Evolutionary conservation across 2,113 vertebrate species (phyloP).

Genomic region (Euleptes europaea): DNA sequence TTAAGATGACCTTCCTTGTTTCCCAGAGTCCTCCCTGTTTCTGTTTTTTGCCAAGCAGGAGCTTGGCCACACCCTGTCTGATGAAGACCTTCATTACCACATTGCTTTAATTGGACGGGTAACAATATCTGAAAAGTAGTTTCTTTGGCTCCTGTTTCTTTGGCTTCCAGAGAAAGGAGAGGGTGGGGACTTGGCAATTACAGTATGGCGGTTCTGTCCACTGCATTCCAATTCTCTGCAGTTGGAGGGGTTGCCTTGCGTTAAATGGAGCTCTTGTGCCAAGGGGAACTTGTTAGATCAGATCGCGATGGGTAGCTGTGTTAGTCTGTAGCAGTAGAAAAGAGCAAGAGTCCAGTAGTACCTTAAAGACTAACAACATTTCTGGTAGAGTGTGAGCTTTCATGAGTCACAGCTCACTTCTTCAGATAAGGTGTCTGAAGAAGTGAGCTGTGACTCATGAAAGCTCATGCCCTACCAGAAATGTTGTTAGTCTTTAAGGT

Average conservation of each 20-base stretch:
- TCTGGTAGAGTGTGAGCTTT: too few species aligned
- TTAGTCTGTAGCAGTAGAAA: too few species aligned
- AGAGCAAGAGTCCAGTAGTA: too few species aligned
- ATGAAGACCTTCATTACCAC: not conserved
- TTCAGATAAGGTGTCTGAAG: too few species aligned
- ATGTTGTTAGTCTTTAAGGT: too few species aligned
- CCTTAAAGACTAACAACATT: too few species aligned
- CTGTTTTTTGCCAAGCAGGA: not conserved
- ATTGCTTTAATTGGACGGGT: not conserved
- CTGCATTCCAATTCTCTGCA: not conserved
- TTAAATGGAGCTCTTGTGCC: not conserved
- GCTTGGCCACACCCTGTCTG: not conserved
- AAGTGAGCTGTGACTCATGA: too few species aligned
- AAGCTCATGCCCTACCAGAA: too few species aligned
- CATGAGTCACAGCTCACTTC: too few species aligned
- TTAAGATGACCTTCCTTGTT: not conserved
- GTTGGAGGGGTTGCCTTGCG: not conserved
- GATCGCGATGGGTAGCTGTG: too few species aligned
- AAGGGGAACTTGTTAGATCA: too few species aligned
- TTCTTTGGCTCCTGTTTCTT: not conserved
- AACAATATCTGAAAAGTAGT: not conserved
- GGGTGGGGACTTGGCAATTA: too few species aligned
- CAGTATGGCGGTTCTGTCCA: not conserved
- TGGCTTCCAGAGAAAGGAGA: not conserved
- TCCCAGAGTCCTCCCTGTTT: rapidly evolving